phyloP scores from a whole-genome alignment of 2,888 invertebrate genomes.

The Neoitamus cyanurus region DNA sequence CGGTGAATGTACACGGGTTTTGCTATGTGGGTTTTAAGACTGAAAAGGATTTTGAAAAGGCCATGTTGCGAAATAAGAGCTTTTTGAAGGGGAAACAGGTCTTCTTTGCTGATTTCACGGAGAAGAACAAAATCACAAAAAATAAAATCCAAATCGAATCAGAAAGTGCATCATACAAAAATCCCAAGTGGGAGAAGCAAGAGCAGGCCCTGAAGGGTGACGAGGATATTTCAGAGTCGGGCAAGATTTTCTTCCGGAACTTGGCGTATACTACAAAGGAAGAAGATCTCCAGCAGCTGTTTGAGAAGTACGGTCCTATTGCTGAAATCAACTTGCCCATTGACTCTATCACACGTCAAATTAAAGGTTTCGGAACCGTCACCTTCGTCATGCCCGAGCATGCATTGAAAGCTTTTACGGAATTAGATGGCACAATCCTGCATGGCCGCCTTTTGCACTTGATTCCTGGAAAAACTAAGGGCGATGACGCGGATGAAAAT shows the following conservation, averaged over 20 bases:
- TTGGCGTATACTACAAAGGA: constrained; percentile 87
- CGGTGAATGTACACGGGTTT: constrained; percentile 81
- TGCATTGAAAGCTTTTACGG: constrained; percentile 87
- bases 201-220: constrained; percentile 75
- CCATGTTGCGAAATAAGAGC: constrained; percentile 84
- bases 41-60: constrained; percentile 82
- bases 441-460: constrained; percentile 95
- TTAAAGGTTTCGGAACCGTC: constrained; percentile 91
- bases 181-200: constrained; percentile 72
- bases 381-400: constrained; percentile 96
- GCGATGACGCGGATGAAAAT: constrained; percentile 67
- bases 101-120: constrained; percentile 69
- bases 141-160: constrained; percentile 52
- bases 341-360: constrained; percentile 81
- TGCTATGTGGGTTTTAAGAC: constrained; percentile 92
- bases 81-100: constrained; percentile 81
- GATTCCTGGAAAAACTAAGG: constrained; percentile 83
- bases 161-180: constrained; percentile 55
- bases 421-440: constrained; percentile 90
- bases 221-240: constrained; percentile 88
- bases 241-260: constrained; percentile 92
- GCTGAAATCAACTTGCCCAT: constrained; percentile 91
- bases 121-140: constrained; percentile 64
- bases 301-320: constrained; percentile 87
- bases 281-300: constrained; percentile 83